phyloP scores from a whole-genome alignment of 2,797 vertebrate genomes.

The Pipistrellus kuhlii region DNA sequence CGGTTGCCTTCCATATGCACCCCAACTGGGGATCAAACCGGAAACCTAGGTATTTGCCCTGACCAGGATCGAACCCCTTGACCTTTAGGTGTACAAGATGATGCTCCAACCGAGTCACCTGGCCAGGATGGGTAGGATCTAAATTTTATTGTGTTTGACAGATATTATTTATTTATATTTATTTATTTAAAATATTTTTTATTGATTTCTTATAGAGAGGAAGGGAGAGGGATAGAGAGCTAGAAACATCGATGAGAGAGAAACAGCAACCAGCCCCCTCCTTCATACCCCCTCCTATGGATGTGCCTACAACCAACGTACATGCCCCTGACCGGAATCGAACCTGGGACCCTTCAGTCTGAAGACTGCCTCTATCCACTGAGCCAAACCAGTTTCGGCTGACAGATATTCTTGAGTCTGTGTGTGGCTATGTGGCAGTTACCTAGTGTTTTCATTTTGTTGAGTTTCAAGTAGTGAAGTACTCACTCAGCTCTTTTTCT shows the following conservation, averaged over 20 bases:
- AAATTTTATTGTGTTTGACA: not conserved
- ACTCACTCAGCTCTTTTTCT: constrained; percentile 7
- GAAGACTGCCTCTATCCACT: too few species aligned
- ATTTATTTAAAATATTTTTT: too few species aligned
- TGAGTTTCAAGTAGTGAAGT: not conserved
- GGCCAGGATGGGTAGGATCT: not conserved
- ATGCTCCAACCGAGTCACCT: not conserved
- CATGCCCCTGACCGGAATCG: too few species aligned
- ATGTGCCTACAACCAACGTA: too few species aligned
- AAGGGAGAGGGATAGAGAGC: too few species aligned
- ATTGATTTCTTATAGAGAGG: too few species aligned
- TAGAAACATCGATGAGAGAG: too few species aligned
- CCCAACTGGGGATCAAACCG: not conserved
- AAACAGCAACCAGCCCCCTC: too few species aligned
- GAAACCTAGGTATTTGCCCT: not conserved
- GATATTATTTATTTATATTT: not conserved
- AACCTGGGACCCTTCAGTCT: too few species aligned
- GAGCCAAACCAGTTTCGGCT: not conserved
- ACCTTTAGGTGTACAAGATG: not conserved
- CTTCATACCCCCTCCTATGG: too few species aligned
- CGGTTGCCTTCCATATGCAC: not conserved
- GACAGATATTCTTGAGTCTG: not conserved
- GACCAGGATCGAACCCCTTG: not conserved
- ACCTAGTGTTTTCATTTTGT: constrained; percentile 22
- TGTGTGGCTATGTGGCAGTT: not conserved